Evolutionary conservation across 2,797 vertebrate genomes (phyloP).

Genomic region (Megalops cyprinoides): DNA sequence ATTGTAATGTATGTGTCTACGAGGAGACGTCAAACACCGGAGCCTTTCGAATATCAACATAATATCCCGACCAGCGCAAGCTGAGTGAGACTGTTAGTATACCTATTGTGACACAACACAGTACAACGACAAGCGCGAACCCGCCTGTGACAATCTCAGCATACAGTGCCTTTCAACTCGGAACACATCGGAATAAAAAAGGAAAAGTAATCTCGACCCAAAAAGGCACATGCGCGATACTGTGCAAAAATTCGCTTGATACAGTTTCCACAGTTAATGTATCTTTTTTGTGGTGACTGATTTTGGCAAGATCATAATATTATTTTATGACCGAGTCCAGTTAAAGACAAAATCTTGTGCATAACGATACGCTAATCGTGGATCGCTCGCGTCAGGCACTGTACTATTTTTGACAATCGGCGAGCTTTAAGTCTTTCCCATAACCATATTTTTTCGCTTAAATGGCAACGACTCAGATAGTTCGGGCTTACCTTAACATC

Average conservation of each 20-base stretch:
- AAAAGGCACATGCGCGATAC: background rate
- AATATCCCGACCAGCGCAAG: background rate
- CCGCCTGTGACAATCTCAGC: background rate
- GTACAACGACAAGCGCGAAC: background rate
- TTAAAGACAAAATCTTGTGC: background rate
- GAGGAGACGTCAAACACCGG: background rate
- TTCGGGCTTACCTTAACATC: constrained; percentile 70
- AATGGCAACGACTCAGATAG: constrained; percentile 2
- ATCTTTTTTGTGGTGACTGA: background rate
- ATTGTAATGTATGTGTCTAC: background rate
- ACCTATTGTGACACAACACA: background rate
- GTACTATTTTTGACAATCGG: background rate
- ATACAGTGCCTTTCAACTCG: background rate
- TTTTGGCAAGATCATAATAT: background rate
- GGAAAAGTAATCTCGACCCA: background rate
- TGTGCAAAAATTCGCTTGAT: background rate
- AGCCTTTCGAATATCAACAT: background rate
- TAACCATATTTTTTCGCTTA: background rate
- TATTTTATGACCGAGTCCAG: background rate
- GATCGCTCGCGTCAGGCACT: background rate
- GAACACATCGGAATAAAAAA: background rate
- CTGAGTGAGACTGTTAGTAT: background rate
- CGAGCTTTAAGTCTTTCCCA: background rate
- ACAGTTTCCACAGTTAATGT: background rate
- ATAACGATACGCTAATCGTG: background rate